A percentile compares a stretch with the other conserved stretches of the same genome.
These are phyloP conservation scores for Xestobium rufovillosum DNA, from an alignment of 2,888 invertebrate species.

Conservation along the genomic window DNA sequence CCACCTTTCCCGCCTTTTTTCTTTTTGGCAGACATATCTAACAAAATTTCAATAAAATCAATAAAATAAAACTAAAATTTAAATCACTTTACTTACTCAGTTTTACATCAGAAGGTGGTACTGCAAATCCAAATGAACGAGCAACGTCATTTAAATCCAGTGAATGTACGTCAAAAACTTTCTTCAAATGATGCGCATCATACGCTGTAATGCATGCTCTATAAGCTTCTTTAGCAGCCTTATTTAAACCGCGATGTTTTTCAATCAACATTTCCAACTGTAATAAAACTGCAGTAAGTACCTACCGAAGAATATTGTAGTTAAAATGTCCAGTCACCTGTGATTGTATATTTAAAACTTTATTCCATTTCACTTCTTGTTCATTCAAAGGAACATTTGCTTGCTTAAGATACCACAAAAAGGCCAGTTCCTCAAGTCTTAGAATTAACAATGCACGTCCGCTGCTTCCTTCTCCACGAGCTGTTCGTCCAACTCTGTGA, in stretches of 20 bases:
- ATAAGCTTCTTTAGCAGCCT: background rate
- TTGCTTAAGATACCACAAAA: conserved; percentile 79
- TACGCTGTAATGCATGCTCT: background rate
- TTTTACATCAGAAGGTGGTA: too few species aligned
- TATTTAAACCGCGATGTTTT: background rate
- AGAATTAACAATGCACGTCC: conserved; percentile 86
- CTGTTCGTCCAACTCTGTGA: conserved; percentile 91
- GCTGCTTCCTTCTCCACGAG: conserved; percentile 78
- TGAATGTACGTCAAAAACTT: background rate
- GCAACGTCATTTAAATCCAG: conserved; percentile 1
- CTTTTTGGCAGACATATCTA: too few species aligned
- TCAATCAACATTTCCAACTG: conserved; percentile 1
- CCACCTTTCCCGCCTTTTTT: too few species aligned
- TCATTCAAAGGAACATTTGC: conserved; percentile 87
- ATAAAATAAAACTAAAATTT: too few species aligned
- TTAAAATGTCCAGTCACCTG: too few species aligned
- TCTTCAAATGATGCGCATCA: conserved; percentile 5
- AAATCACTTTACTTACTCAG: too few species aligned
- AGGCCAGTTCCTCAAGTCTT: conserved; percentile 85
- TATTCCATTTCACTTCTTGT: too few species aligned
- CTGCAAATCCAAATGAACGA: background rate
- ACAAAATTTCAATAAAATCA: too few species aligned
- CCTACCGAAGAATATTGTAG: too few species aligned
- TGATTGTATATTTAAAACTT: background rate
- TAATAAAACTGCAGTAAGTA: conserved; percentile 1